phyloP scores from a whole-genome alignment of 37 sponge, comb jelly and placozoan genomes.

The Bolinopsis microptera region DNA sequence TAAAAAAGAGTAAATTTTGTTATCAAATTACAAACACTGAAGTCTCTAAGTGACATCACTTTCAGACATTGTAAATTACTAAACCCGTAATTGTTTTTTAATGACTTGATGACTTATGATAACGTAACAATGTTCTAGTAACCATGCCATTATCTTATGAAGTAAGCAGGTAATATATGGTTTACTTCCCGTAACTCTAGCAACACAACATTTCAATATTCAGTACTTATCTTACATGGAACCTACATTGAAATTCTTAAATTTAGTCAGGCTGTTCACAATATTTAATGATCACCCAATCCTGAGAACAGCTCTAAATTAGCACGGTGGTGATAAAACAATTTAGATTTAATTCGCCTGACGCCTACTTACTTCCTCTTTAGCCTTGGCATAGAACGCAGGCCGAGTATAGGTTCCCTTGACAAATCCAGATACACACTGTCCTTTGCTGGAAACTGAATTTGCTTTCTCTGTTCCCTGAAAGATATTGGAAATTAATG shows the following conservation, averaged over 20 bases:
- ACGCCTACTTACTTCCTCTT: not conserved
- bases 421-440: constrained; percentile 43
- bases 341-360: not conserved
- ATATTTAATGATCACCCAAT: not conserved
- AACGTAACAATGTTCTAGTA: not conserved
- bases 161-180: not conserved
- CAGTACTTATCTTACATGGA: not conserved
- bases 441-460: not conserved
- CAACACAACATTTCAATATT: not conserved
- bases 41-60: too few relatives aligned
- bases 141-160: not conserved
- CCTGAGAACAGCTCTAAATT: not conserved
- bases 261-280: not conserved
- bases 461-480: constrained; percentile 17
- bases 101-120: not conserved
- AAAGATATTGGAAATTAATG: too few relatives aligned
- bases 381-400: not conserved
- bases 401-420: constrained; percentile 53
- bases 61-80: too few relatives aligned
- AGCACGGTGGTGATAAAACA: not conserved
- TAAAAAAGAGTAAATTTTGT: too few relatives aligned
- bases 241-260: not conserved
- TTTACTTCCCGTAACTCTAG: not conserved
- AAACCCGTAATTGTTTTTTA: not conserved
- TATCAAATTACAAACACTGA: too few relatives aligned